Conservation (phyloP, 2,888 invertebrate species). For the Tortrix viridana region DNA sequence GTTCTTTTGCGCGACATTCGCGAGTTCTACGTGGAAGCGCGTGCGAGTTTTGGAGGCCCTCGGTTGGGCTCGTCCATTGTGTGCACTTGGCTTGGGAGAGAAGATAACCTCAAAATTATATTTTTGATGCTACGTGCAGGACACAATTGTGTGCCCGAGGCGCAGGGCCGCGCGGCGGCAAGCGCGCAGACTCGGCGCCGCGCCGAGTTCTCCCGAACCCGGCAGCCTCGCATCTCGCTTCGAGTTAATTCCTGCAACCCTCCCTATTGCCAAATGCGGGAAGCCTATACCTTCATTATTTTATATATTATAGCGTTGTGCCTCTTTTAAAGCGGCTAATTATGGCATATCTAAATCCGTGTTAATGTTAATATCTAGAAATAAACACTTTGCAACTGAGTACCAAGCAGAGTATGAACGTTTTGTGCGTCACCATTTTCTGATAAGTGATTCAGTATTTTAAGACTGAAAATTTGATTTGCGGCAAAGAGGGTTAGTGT, state of each 20-base stretch:
- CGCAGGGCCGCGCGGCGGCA: conserved; percentile 60
- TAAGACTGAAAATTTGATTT: conserved; percentile 5
- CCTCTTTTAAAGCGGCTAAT: too few species aligned
- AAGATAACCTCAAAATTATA: conserved; percentile 82
- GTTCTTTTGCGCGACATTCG: conserved; percentile 82
- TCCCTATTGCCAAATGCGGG: conserved; percentile 4
- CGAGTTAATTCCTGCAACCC: conserved; percentile 26
- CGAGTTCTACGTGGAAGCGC: conserved; percentile 59
- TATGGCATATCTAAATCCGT: too few species aligned
- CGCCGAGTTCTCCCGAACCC: conserved; percentile 52
- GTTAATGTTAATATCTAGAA: too few species aligned
- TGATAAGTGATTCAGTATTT: too few species aligned
- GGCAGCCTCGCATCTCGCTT: conserved; percentile 56
- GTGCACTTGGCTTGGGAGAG: conserved; percentile 51
- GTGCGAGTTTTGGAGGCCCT: conserved; percentile 53
- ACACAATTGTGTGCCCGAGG: conserved; percentile 69
- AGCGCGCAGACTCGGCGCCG: conserved; percentile 40
- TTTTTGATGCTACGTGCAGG: conserved; percentile 78
- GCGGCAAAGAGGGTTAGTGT: conserved; percentile 46
- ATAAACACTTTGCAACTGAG: too few species aligned
- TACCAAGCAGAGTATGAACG: too few species aligned
- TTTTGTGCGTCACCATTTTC: too few species aligned
- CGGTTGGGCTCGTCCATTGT: conserved; percentile 62
- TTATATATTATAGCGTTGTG: neutral
- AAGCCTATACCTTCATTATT: conserved; percentile 11